Conservation (phyloP, 1,140 invertebrate genomes). For the Rhopalosiphum padi region DNA sequence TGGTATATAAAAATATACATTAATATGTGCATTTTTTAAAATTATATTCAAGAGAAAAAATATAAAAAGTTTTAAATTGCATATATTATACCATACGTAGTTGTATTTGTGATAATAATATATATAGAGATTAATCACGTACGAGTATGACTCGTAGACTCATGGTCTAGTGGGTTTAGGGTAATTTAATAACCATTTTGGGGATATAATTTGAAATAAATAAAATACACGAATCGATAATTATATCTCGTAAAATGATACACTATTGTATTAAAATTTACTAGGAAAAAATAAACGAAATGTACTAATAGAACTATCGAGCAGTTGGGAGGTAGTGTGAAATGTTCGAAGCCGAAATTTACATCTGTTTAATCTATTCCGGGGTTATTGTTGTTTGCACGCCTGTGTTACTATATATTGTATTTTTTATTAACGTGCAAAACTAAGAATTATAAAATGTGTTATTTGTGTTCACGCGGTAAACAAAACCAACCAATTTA, state of each 20-base stretch:
- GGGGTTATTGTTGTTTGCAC: not conserved
- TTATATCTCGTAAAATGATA: not conserved
- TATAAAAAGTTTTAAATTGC: not conserved
- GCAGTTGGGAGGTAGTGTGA: not conserved
- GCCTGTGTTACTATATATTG: not conserved
- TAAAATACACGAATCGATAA: too few species aligned
- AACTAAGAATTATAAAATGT: too few species aligned
- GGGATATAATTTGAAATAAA: too few species aligned
- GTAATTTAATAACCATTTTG: too few species aligned
- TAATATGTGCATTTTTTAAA: not conserved
- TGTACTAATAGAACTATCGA: not conserved
- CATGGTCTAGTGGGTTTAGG: too few species aligned
- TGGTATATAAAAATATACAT: not conserved
- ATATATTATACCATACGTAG: not conserved
- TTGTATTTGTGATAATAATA: not conserved
- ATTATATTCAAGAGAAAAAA: not conserved
- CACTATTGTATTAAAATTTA: constrained; percentile 22
- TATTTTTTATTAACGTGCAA: not conserved
- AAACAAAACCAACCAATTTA: too few species aligned
- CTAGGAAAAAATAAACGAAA: not conserved
- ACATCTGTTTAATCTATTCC: not conserved
- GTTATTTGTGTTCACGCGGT: too few species aligned
- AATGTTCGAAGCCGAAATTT: not conserved
- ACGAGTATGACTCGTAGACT: too few species aligned
- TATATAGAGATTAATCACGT: not conserved